Evolutionary conservation across 2,113 vertebrate species (phyloP).

Genomic region (Mystacornis crossleyi): DNA sequence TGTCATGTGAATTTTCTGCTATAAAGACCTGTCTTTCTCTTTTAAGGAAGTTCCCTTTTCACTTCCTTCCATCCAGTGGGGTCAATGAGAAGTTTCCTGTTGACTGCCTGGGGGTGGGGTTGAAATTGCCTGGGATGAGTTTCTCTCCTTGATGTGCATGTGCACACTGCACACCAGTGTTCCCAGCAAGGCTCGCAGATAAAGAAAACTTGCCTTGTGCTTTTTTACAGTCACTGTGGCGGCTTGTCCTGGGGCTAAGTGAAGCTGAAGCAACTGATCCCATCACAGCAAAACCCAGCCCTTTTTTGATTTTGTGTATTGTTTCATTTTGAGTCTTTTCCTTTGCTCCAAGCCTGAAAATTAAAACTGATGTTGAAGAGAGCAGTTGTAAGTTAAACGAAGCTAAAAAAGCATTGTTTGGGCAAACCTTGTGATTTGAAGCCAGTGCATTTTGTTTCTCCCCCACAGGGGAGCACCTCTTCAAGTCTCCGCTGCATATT

Average conservation of each 20-base stretch:
- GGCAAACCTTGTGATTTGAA: neutral
- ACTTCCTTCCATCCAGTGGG: neutral
- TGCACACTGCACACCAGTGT: neutral
- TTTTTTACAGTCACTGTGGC: neutral
- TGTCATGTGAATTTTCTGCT: neutral
- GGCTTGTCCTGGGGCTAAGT: neutral
- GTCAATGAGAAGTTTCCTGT: neutral
- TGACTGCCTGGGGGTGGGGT: neutral
- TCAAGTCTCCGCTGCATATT: neutral
- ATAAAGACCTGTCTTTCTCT: neutral
- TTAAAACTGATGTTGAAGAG: neutral
- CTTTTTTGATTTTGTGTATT: neutral
- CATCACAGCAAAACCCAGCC: neutral
- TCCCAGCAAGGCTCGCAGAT: neutral
- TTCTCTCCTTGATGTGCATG: neutral
- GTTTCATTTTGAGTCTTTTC: neutral
- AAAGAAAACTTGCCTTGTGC: neutral
- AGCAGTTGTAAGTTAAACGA: neutral
- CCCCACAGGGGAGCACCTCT: too few relatives aligned
- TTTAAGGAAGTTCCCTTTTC: neutral
- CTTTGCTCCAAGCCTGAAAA: neutral
- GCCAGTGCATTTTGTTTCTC: neutral
- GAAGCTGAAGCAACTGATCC: neutral
- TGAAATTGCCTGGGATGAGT: accelerated
- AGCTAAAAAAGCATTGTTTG: neutral